A percentile compares a stretch with the other conserved stretches of the same genome.
These are phyloP conservation scores for Panagrolaimus sp. DNA, from an alignment of 1,140 invertebrate species.

Conservation along the genomic window DNA sequence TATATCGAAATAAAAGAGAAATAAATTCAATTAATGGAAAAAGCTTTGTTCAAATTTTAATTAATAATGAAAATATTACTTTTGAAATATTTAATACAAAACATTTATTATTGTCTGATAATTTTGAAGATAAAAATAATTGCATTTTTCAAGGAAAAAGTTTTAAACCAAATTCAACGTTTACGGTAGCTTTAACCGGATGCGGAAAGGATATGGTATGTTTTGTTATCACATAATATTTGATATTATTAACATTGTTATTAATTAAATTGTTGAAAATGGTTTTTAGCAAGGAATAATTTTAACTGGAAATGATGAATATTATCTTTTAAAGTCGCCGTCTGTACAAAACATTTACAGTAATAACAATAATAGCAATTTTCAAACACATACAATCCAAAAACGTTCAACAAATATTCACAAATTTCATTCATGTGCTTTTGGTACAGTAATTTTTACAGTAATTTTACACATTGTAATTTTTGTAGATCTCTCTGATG, in stretches of 20 bases:
- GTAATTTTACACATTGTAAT: not conserved
- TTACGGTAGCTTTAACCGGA: conserved; percentile 9
- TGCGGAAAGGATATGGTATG: not conserved
- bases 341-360: not conserved
- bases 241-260: not conserved
- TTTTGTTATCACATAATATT: not conserved
- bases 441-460: not conserved
- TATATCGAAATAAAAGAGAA: too few species aligned
- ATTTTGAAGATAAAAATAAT: not conserved
- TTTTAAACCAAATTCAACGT: not conserved
- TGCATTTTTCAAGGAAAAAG: conserved; percentile 3
- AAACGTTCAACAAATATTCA: not conserved
- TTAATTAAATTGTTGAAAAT: not conserved
- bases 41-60: too few species aligned
- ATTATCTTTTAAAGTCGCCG: not conserved
- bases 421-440: not conserved
- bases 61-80: too few species aligned
- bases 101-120: too few species aligned
- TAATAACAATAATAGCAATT: too few species aligned
- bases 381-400: not conserved
- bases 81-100: too few species aligned
- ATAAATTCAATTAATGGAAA: too few species aligned
- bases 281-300: not conserved
- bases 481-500: not conserved
- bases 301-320: not conserved